Evolutionary conservation across 1,140 invertebrate genomes (phyloP).

Genomic region (Ruditapes philippinarum): DNA sequence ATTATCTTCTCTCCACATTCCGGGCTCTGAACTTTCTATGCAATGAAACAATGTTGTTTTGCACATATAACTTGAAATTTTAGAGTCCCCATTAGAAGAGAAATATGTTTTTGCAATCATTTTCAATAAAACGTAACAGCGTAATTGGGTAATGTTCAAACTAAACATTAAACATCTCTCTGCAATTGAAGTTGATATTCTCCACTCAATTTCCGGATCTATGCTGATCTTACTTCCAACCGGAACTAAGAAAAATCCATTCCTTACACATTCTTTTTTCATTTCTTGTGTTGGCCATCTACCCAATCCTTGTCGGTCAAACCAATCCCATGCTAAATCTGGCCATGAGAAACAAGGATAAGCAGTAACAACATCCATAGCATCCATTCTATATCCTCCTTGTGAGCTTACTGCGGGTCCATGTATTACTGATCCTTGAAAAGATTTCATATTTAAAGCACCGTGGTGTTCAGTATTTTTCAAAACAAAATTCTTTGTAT

Average conservation of each 20-base stretch:
- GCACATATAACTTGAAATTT: conserved; percentile 30
- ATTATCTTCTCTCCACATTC: background rate
- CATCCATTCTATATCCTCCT: background rate
- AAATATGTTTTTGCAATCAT: conserved; percentile 20
- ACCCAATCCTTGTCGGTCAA: background rate
- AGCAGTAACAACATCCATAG: background rate
- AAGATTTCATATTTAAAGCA: background rate
- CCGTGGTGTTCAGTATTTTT: too few relatives aligned
- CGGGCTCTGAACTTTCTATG: background rate
- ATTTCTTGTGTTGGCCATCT: background rate
- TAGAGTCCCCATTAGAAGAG: background rate
- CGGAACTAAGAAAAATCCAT: conserved; percentile 10
- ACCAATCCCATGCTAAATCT: background rate
- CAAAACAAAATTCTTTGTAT: too few relatives aligned
- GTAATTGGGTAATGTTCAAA: background rate
- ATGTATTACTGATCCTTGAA: background rate
- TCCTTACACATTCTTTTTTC: background rate
- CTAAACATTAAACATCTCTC: conserved; percentile 39
- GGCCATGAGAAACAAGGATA: background rate
- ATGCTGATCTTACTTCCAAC: background rate
- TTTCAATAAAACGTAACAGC: conserved; percentile 27
- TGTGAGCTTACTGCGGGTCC: background rate
- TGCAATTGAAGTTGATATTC: background rate
- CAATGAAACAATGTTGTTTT: conserved; percentile 41
- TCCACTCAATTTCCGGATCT: conserved; percentile 10